These are phyloP conservation scores for Syngnathus scovelli DNA, from an alignment of 2,113 vertebrate species.

Conservation along the genomic window DNA sequence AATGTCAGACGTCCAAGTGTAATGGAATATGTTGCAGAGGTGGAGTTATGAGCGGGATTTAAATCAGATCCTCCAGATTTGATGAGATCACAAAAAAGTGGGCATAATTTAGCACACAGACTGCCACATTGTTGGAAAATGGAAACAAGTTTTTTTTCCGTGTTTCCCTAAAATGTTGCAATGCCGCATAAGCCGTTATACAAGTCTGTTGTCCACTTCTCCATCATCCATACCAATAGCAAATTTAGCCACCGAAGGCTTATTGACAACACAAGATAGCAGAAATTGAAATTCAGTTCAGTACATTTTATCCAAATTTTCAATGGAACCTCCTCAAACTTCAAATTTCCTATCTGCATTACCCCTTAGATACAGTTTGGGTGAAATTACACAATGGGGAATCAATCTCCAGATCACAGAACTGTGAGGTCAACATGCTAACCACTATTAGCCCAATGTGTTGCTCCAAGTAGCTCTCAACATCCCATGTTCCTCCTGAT, in stretches of 20 bases:
- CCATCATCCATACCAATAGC: neutral
- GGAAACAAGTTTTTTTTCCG: neutral
- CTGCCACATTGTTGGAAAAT: conserved; percentile 9
- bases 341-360: neutral
- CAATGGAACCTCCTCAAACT: neutral
- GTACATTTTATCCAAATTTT: neutral
- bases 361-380: neutral
- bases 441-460: too few species aligned
- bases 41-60: neutral
- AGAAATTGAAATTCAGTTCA: neutral
- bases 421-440: too few species aligned
- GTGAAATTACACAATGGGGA: neutral
- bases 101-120: conserved; percentile 1
- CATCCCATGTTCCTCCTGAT: neutral
- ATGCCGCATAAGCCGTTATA: neutral
- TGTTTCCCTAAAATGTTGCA: neutral
- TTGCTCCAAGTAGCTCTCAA: neutral
- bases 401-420: neutral
- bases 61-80: conserved; percentile 6
- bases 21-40: neutral
- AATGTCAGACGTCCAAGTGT: conserved; percentile 1
- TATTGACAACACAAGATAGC: neutral
- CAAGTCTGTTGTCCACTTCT: neutral
- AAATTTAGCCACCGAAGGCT: too few species aligned
- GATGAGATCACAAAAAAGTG: conserved; percentile 4